Conservation (phyloP, 2,113 vertebrate species). For the Heterochromis multidens region DNA sequence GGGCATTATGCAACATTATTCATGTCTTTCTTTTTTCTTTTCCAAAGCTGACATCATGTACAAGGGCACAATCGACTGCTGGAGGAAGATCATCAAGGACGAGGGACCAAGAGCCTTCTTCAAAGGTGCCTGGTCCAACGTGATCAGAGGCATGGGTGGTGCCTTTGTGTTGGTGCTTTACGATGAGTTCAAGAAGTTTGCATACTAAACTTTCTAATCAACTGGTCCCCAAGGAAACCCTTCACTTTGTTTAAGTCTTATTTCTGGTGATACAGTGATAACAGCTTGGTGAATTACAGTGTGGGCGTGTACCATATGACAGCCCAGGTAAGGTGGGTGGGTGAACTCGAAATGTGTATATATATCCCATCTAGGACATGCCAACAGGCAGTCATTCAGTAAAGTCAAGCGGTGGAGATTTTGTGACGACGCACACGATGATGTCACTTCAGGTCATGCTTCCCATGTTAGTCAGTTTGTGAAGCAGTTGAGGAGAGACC, state of each 20-base stretch:
- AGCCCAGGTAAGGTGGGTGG: slow-evolving; percentile 46
- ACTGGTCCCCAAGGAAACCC: slow-evolving; percentile 34
- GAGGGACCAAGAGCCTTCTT: slow-evolving; percentile 94
- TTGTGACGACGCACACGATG: neutral
- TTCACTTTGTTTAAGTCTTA: slow-evolving; percentile 74
- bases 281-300: slow-evolving; percentile 71
- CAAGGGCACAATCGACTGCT: slow-evolving; percentile 95
- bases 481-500: slow-evolving; percentile 31
- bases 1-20: neutral
- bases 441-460: neutral
- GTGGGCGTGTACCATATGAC: slow-evolving; percentile 20
- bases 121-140: slow-evolving; percentile 99
- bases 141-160: slow-evolving; percentile 96
- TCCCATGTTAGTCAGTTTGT: slow-evolving; percentile 19
- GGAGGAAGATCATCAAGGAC: slow-evolving; percentile 95
- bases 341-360: slow-evolving; percentile 67
- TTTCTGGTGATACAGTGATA: slow-evolving; percentile 73
- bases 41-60: slow-evolving; percentile 97
- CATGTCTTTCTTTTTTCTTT: slow-evolving; percentile 33
- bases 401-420: slow-evolving; percentile 21
- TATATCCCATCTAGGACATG: slow-evolving; percentile 36
- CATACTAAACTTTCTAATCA: slow-evolving; percentile 71
- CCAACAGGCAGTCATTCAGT: slow-evolving; percentile 3
- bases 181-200: slow-evolving; percentile 95
- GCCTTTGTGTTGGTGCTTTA: slow-evolving; percentile 98